Percentiles rank a stretch among this genome's conserved stretches.
Evolutionary conservation across 2,888 invertebrate genomes (phyloP).

Genomic region (Dolichopus griseipennis): DNA sequence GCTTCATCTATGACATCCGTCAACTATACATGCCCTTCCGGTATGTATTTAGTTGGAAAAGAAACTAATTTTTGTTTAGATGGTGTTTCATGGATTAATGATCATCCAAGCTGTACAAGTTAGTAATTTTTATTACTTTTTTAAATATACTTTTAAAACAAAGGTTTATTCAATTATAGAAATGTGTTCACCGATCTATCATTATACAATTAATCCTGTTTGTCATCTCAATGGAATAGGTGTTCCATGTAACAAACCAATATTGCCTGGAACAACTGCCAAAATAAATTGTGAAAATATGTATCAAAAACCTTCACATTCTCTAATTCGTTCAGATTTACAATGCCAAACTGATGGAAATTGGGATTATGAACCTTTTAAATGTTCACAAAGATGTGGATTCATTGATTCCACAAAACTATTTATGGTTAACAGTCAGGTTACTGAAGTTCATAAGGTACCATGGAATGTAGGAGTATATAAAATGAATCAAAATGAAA

Average conservation of each 20-base stretch:
- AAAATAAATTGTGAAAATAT: slow-evolving; percentile 16
- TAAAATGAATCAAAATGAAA: slow-evolving; percentile 11
- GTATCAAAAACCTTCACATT: slow-evolving; percentile 12
- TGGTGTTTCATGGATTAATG: slow-evolving; percentile 8
- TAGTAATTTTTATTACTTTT: too few relatives aligned
- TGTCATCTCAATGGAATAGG: slow-evolving; percentile 14
- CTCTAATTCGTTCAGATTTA: background rate
- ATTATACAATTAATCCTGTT: slow-evolving; percentile 11
- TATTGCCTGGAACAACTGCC: slow-evolving; percentile 18
- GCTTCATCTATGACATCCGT: too few relatives aligned
- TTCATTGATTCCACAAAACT: slow-evolving; percentile 15
- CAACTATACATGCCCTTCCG: too few relatives aligned
- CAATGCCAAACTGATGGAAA: slow-evolving; percentile 27
- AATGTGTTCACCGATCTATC: background rate
- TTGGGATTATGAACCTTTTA: slow-evolving; percentile 28
- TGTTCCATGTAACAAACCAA: slow-evolving; percentile 15
- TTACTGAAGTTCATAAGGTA: slow-evolving; percentile 20
- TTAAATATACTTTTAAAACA: too few relatives aligned
- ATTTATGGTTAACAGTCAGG: slow-evolving; percentile 18
- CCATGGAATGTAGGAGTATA: slow-evolving; percentile 35
- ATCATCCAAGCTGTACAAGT: slow-evolving; percentile 14
- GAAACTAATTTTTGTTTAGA: background rate
- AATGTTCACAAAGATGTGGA: slow-evolving; percentile 31
- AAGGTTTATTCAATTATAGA: too few relatives aligned
- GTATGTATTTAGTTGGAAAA: background rate